phyloP scores from a whole-genome alignment of 1,140 invertebrate genomes.

The Lamellibrachia luymesi region DNA sequence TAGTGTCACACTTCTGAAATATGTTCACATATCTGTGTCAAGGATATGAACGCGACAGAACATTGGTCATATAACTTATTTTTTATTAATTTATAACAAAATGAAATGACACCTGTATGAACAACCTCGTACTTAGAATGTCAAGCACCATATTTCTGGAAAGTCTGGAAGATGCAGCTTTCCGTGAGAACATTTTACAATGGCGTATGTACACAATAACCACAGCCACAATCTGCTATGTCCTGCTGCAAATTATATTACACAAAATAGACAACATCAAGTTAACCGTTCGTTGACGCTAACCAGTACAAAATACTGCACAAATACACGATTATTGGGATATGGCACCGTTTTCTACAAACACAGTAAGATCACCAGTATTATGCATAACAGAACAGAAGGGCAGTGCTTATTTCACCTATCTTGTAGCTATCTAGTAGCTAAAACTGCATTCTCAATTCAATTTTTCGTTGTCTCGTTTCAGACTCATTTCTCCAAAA shows the following conservation, averaged over 20 bases:
- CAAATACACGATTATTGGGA: not conserved
- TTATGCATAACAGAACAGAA: not conserved
- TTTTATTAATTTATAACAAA: slow-evolving; percentile 2
- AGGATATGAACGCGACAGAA: not conserved
- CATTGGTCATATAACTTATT: not conserved
- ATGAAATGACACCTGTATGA: not conserved
- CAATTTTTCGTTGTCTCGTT: not conserved
- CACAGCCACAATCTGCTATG: not conserved
- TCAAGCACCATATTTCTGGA: not conserved
- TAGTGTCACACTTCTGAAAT: too few relatives aligned
- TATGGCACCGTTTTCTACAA: not conserved
- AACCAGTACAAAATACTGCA: not conserved
- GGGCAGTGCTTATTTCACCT: not conserved
- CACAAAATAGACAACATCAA: not conserved
- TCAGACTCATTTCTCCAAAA: not conserved
- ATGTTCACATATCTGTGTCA: not conserved
- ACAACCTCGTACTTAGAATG: not conserved
- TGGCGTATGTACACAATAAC: not conserved
- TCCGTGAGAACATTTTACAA: not conserved
- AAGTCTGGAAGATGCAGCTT: not conserved
- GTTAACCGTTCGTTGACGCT: not conserved
- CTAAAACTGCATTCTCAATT: not conserved
- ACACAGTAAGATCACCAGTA: not conserved
- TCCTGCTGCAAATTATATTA: not conserved
- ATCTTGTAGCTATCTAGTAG: not conserved